Conservation (phyloP, 1,140 invertebrate genomes). For the Orchesella cincta region DNA sequence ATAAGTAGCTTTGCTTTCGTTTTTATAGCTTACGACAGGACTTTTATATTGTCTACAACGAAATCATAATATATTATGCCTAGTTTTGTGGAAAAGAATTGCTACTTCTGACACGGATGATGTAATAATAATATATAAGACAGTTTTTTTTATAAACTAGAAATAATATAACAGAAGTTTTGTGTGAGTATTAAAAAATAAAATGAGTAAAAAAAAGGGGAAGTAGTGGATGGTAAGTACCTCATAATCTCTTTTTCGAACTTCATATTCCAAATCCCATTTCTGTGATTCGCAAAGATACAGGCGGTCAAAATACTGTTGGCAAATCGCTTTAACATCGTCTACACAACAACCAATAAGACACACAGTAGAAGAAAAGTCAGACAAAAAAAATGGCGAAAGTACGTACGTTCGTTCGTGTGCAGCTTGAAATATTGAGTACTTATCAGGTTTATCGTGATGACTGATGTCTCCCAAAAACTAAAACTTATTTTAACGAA, state of each 20-base stretch:
- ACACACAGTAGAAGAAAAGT: not conserved
- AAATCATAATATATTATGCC: too few species aligned
- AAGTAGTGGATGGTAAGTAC: conserved; percentile 62
- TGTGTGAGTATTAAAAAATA: too few species aligned
- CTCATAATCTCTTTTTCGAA: conserved; percentile 96
- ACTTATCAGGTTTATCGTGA: not conserved
- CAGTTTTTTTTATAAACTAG: too few species aligned
- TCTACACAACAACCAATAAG: conserved; percentile 60
- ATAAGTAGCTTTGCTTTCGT: too few species aligned
- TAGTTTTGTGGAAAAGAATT: too few species aligned
- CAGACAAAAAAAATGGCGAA: conserved; percentile 3
- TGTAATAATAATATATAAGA: not conserved
- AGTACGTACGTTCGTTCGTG: too few species aligned
- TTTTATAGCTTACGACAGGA: too few species aligned
- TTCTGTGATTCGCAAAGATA: conserved; percentile 96
- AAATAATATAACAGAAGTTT: too few species aligned
- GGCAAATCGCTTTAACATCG: conserved; percentile 82
- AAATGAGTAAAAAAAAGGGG: conserved; percentile 16
- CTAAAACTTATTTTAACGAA: conserved; percentile 1
- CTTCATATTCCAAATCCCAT: conserved; percentile 99
- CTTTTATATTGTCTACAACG: too few species aligned
- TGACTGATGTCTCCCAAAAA: not conserved
- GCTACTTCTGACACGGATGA: not conserved
- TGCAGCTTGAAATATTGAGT: too few species aligned
- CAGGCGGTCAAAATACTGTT: conserved; percentile 93